Evolutionary conservation across 2,113 vertebrate species (phyloP).

Genomic region (Neolamprologus kungweensis): DNA sequence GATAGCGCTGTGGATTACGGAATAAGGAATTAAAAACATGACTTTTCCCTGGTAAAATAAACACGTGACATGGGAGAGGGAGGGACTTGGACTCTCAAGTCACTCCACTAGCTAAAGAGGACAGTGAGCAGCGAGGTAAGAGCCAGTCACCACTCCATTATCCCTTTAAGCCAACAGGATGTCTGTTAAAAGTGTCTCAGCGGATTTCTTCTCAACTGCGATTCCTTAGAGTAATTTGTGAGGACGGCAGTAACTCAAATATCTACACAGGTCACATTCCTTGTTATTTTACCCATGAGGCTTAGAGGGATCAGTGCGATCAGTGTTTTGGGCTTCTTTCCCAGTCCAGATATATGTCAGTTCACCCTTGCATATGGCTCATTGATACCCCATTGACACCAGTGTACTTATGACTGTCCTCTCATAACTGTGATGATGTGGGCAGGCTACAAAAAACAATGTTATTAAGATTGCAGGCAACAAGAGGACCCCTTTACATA

Average conservation of each 20-base stretch:
- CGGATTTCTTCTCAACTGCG: neutral
- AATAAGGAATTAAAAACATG: neutral
- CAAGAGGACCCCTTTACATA: neutral
- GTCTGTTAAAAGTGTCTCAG: neutral
- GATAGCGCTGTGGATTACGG: neutral
- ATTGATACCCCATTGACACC: constrained; percentile 34
- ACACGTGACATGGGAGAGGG: neutral
- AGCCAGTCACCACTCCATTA: constrained; percentile 36
- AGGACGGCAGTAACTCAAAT: neutral
- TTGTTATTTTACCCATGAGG: neutral
- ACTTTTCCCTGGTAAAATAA: neutral
- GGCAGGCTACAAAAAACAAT: neutral
- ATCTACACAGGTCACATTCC: neutral
- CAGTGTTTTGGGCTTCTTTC: neutral
- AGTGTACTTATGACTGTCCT: neutral
- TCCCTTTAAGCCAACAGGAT: neutral
- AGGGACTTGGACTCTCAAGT: constrained; percentile 22
- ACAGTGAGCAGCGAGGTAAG: constrained; percentile 54
- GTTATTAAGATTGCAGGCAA: neutral
- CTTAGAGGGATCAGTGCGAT: neutral
- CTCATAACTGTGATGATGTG: neutral
- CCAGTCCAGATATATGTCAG: neutral
- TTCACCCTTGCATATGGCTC: constrained; percentile 18
- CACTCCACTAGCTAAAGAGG: constrained; percentile 35
- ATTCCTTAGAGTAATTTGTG: neutral